Evolutionary conservation across 2,888 invertebrate species (phyloP), one percentile per base, ranked within the genome.

Genomic region (Steinernema scapterisci): DNA sequence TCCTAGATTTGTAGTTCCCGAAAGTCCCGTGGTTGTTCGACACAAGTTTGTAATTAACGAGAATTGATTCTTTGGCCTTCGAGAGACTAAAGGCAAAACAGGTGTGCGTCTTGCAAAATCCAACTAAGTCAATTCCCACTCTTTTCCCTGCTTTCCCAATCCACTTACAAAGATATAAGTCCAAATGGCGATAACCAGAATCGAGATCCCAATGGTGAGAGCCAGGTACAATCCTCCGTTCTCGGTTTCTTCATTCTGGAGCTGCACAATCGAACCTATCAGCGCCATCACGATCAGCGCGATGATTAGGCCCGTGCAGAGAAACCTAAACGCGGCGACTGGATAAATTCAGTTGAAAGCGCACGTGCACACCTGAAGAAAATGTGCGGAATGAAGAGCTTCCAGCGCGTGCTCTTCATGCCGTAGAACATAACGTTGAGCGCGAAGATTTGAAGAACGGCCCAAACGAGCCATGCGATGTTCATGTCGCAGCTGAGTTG

Each of bases 391-490:
- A 86, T 71, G 56, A 83, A 81, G n/a, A 84, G 73, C 44, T 70
- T 70, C 78, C 75, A 86, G 7, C 77, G 73, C 9, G 75, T 78
- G 54, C 75, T 78, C 72, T 83, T 84, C 13, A 83, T 79, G 0
- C 84, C 85, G 74, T 84, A 85, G 74, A 83, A 84, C 83, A 84
- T 83, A 9, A 81, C 25, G 56, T 81, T 80, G 1, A 84, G 75
- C 1, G 81, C 25, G 51, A 84, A 51, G 23, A 86, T 82, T 70
- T 82, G 79, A 0, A 79, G 43, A 31, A 84, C 63, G 0, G 85
- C 78, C 80, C 84, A 82, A n/a, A 79, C 73, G 3, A 85, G 75
- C 83, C 82, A 83, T 9, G 77, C 74, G 13, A 78, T 71, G 51
- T 77, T 81, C 72, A 82, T 46, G 23, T 78, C 76, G 74, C 83